These are phyloP conservation scores for Masticophis lateralis DNA, from an alignment of 2,797 vertebrate species.

Conservation along the genomic window DNA sequence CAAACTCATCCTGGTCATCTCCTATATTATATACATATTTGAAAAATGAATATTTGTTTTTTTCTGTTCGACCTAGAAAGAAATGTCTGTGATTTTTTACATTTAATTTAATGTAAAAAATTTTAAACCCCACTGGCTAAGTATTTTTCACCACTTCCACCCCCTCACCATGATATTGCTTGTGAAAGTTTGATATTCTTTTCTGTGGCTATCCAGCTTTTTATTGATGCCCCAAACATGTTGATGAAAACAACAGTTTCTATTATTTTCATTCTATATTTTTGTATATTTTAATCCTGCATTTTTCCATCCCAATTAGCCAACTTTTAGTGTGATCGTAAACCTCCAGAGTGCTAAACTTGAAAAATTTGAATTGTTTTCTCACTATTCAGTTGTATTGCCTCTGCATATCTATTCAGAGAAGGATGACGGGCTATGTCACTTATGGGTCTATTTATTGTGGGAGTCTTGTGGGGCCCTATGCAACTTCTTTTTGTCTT, in stretches of 20 bases:
- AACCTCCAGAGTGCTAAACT: accelerated
- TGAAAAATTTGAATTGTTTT: accelerated
- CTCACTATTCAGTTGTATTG: neutral
- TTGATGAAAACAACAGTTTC: neutral
- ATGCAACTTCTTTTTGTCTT: neutral
- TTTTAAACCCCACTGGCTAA: neutral
- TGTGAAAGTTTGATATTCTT: neutral
- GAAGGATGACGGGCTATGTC: neutral
- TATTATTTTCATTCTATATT: neutral
- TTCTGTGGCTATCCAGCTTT: neutral
- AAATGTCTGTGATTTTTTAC: neutral
- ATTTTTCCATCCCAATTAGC: neutral
- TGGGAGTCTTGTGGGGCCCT: neutral
- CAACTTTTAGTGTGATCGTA: neutral
- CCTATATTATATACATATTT: neutral
- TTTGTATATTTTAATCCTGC: neutral
- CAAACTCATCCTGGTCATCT: neutral
- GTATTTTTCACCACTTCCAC: neutral
- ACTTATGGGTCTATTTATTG: neutral
- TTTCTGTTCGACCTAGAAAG: neutral
- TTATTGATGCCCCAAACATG: neutral
- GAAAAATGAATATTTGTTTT: neutral
- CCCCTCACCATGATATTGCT: neutral
- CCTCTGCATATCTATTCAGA: accelerated
- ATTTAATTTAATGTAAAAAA: neutral